phyloP scores from a whole-genome alignment of 2,888 invertebrate species.

The Eupithecia exiguata region DNA sequence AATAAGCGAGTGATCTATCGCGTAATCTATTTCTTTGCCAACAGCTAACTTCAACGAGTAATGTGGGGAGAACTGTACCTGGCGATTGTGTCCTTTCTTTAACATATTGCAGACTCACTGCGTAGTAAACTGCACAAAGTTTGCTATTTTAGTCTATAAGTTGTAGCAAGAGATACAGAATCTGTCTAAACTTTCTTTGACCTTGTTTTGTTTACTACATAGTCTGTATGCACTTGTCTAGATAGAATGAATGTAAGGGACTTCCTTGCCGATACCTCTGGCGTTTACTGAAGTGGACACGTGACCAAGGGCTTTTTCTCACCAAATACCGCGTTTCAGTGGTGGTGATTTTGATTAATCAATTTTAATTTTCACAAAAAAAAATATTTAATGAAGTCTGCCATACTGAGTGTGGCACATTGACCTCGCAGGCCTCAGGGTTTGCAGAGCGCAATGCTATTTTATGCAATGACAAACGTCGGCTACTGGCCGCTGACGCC shows the following conservation, averaged over 20 bases:
- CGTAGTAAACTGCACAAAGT: slow-evolving; percentile 12
- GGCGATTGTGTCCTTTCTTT: slow-evolving; percentile 14
- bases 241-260: slow-evolving; percentile 8
- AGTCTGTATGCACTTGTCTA: slow-evolving; percentile 7
- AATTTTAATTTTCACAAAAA: not conserved
- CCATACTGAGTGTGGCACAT: not conserved
- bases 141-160: not conserved
- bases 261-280: slow-evolving; percentile 13
- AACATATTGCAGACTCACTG: slow-evolving; percentile 10
- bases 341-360: slow-evolving; percentile 19
- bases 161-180: not conserved
- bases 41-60: slow-evolving; percentile 15
- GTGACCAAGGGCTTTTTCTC: slow-evolving; percentile 15
- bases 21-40: slow-evolving; percentile 11
- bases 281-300: slow-evolving; percentile 32
- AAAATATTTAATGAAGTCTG: not conserved
- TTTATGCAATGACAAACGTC: slow-evolving; percentile 18
- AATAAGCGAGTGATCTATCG: not conserved
- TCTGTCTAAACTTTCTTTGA: not conserved
- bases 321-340: slow-evolving; percentile 30
- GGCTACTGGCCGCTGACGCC: slow-evolving; percentile 16
- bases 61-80: slow-evolving; percentile 9
- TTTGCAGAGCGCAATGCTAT: slow-evolving; percentile 26
- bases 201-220: slow-evolving; percentile 9
- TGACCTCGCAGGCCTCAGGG: not conserved